A percentile compares a stretch with the other conserved stretches of the same genome.
Conservation (phyloP, 64 coral and sea anemone species). For the Pocillopora verrucosa region DNA sequence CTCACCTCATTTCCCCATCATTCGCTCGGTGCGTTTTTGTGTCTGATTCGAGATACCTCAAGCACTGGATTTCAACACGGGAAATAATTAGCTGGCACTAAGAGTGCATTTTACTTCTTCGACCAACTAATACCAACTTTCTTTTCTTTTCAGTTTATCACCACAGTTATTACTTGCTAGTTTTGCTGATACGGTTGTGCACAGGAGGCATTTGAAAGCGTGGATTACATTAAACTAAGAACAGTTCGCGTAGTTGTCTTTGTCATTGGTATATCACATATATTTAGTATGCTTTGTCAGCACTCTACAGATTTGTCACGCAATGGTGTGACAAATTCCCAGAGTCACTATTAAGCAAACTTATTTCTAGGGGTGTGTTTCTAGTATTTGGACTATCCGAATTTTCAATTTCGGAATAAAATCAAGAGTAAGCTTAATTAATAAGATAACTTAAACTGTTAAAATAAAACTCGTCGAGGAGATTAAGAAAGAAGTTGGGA, state of each 20-base stretch:
- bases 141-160: slow-evolving; percentile 28
- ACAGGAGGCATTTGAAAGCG: not conserved
- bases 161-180: not conserved
- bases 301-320: not conserved
- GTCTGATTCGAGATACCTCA: too few species aligned
- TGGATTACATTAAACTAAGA: not conserved
- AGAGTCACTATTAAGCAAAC: not conserved
- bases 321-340: not conserved
- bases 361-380: not conserved
- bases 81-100: too few species aligned
- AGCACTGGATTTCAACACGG: too few species aligned
- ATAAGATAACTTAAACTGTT: not conserved
- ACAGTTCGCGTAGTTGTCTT: slow-evolving; percentile 1
- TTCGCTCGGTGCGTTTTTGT: too few species aligned
- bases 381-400: not conserved
- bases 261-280: not conserved
- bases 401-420: not conserved
- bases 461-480: too few species aligned
- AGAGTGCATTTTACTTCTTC: too few species aligned
- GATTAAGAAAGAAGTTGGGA: too few species aligned
- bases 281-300: not conserved
- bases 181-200: not conserved
- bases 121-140: not conserved
- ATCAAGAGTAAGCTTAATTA: not conserved
- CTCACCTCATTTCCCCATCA: too few species aligned